Evolutionary conservation across 2,888 invertebrate species (phyloP).

Genomic region (Xestia rhomboidea): DNA sequence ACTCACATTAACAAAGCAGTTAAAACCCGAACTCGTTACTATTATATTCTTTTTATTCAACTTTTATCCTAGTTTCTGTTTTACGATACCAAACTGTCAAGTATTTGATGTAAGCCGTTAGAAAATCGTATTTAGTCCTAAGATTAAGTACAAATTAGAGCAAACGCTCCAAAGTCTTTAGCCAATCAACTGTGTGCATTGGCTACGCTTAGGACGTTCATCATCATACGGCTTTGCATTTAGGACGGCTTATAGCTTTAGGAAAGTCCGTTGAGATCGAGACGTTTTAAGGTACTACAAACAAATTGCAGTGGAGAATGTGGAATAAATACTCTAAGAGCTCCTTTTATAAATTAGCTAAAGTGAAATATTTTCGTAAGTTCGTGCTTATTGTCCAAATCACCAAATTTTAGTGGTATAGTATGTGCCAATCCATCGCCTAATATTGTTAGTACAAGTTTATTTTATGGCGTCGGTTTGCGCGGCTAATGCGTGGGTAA

Average conservation of each 20-base stretch:
- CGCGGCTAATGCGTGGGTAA: neutral
- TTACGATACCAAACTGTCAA: neutral
- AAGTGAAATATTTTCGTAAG: neutral
- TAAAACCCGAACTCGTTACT: slow-evolving; percentile 45
- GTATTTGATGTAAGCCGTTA: neutral
- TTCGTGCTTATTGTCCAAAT: neutral
- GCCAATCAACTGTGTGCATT: neutral
- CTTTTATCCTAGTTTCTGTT: neutral
- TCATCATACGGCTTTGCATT: neutral
- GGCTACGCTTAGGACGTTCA: neutral
- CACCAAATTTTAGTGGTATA: neutral
- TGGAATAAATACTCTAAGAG: neutral
- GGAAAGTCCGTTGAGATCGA: too few relatives aligned
- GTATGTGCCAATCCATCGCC: slow-evolving; percentile 5
- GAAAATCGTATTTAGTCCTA: neutral
- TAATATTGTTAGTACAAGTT: slow-evolving; percentile 16
- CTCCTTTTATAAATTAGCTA: neutral
- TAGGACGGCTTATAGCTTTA: neutral
- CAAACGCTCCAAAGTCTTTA: neutral
- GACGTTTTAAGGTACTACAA: neutral
- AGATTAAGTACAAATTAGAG: slow-evolving; percentile 4
- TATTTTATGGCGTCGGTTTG: slow-evolving; percentile 2
- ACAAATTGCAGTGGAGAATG: neutral
- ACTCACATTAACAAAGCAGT: slow-evolving; percentile 35
- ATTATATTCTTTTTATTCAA: slow-evolving; percentile 7